These are phyloP conservation scores for Cotesia glomerata DNA, from an alignment of 1,140 invertebrate species.

Conservation along the genomic window DNA sequence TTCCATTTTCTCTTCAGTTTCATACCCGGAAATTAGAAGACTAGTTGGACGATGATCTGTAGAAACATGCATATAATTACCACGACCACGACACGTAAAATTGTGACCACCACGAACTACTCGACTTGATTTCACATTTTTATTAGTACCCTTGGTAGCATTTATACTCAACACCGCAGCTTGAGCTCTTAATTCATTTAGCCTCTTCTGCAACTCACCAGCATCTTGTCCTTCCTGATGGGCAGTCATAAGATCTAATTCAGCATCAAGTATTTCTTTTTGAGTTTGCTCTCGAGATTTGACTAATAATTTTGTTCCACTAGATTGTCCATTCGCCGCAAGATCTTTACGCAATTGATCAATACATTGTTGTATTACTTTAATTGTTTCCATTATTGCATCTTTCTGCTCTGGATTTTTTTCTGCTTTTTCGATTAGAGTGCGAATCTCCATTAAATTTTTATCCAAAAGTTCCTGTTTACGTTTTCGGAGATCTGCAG, in stretches of 20 bases:
- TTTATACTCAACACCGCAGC: slow-evolving; percentile 61
- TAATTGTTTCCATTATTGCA: slow-evolving; percentile 75
- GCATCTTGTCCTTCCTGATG: slow-evolving; percentile 81
- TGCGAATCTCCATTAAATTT: slow-evolving; percentile 78
- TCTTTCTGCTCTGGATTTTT: slow-evolving; percentile 74
- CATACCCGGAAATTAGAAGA: slow-evolving; percentile 79
- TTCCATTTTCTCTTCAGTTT: slow-evolving; percentile 73
- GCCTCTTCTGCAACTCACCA: slow-evolving; percentile 72
- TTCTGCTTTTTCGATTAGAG: slow-evolving; percentile 77
- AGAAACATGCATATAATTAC: slow-evolving; percentile 66
- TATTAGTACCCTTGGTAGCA: slow-evolving; percentile 34
- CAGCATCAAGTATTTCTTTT: slow-evolving; percentile 86
- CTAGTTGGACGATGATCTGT: slow-evolving; percentile 84
- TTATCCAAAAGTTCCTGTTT: slow-evolving; percentile 81
- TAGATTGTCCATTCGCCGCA: slow-evolving; percentile 53
- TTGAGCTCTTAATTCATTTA: slow-evolving; percentile 75
- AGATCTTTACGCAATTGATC: slow-evolving; percentile 78
- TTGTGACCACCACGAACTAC: slow-evolving; percentile 48
- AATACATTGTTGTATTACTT: slow-evolving; percentile 76
- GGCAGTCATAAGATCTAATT: slow-evolving; percentile 85
- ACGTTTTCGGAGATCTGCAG: slow-evolving; percentile 75
- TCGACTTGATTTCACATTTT: slow-evolving; percentile 42
- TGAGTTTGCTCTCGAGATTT: slow-evolving; percentile 73
- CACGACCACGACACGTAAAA: slow-evolving; percentile 52
- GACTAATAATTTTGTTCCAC: slow-evolving; percentile 30